Conservation (phyloP, 2,888 invertebrate species). For the Pogonocherus hispidulus region DNA sequence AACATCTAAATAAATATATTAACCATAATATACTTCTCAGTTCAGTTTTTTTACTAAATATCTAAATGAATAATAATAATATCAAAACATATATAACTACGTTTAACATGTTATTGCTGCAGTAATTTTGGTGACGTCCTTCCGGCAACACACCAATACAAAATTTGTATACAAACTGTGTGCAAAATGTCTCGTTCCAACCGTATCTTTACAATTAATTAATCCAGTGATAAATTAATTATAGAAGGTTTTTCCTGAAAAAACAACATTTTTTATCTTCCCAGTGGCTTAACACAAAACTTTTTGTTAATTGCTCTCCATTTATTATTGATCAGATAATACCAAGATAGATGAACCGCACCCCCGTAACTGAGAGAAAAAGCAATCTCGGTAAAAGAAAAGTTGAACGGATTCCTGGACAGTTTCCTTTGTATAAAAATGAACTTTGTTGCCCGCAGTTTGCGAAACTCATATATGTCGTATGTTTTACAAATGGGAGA, state of each 20-base stretch:
- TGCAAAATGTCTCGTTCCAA: no score
- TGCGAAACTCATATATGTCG: conserved; percentile 18
- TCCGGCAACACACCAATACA: no score
- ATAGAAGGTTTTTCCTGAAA: background rate
- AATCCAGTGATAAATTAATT: background rate
- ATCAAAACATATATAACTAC: no score
- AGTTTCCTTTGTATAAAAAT: conserved; percentile 26
- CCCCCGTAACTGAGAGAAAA: conserved; percentile 28
- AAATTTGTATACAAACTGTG: no score
- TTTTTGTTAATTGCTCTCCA: conserved; percentile 17
- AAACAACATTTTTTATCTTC: background rate
- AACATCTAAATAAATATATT: no score
- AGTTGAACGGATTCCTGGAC: conserved; percentile 30
- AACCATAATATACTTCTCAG: no score
- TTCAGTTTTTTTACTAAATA: no score
- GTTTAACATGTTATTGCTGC: no score
- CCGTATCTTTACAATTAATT: no score
- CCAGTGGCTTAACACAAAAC: background rate
- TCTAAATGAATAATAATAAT: no score
- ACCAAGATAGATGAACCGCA: conserved; percentile 10
- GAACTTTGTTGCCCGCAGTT: conserved; percentile 21
- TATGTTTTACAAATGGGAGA: conserved; percentile 25
- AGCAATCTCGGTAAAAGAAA: conserved; percentile 38
- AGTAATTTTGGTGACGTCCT: no score
- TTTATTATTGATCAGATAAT: conserved; percentile 16